phyloP scores from a whole-genome alignment of 2,113 vertebrate genomes.

The Anoplopoma fimbria region DNA sequence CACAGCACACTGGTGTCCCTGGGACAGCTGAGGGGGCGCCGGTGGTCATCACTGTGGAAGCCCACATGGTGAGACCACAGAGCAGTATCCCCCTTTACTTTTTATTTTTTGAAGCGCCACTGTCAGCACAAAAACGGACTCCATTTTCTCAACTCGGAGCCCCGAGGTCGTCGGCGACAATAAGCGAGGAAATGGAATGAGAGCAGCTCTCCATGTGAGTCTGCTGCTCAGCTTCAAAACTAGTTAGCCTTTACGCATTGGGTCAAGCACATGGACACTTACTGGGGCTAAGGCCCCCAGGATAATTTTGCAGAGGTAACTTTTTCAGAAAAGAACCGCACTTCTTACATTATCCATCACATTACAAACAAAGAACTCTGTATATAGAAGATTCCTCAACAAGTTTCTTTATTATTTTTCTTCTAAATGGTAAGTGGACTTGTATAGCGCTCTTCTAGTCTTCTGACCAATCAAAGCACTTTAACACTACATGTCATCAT shows the following conservation, averaged over 20 bases:
- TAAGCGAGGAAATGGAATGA: neutral
- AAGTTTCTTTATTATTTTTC: too few species aligned
- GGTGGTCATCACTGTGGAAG: neutral
- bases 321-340: too few species aligned
- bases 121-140: neutral
- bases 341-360: neutral
- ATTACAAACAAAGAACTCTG: too few species aligned
- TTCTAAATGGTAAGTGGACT: too few species aligned
- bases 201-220: neutral
- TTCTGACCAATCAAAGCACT: too few species aligned
- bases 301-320: neutral
- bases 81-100: neutral
- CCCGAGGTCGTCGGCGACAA: neutral
- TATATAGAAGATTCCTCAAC: too few species aligned
- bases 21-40: neutral
- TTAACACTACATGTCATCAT: too few species aligned
- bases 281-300: too few species aligned
- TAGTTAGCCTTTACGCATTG: neutral
- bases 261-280: neutral
- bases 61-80: neutral
- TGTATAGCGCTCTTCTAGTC: too few species aligned
- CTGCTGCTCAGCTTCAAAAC: neutral
- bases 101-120: neutral
- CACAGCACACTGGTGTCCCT: neutral
- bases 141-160: neutral